Evolutionary conservation across 2,797 vertebrate species (phyloP).

Genomic region (Bradypus variegatus): DNA sequence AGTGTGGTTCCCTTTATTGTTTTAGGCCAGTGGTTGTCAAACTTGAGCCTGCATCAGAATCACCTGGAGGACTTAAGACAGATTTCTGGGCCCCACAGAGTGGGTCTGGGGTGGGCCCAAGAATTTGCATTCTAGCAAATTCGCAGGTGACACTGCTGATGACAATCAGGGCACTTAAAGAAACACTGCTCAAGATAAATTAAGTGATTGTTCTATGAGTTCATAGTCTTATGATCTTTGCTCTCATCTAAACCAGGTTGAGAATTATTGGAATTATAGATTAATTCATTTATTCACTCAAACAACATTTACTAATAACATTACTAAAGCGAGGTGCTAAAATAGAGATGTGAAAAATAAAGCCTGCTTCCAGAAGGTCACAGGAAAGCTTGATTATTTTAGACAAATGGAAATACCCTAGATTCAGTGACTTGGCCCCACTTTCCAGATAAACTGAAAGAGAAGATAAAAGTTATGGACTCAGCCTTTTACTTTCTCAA

Average conservation of each 20-base stretch:
- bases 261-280: background rate
- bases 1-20: background rate
- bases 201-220: background rate
- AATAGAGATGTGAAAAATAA: background rate
- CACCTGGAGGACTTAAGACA: background rate
- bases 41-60: background rate
- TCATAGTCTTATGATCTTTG: background rate
- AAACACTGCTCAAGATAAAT: background rate
- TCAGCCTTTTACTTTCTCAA: background rate
- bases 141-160: background rate
- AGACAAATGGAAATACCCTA: background rate
- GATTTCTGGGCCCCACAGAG: background rate
- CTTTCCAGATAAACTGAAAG: background rate
- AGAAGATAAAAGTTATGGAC: background rate
- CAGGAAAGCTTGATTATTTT: background rate
- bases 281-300: background rate
- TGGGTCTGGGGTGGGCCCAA: background rate
- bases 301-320: background rate
- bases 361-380: background rate
- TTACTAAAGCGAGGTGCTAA: background rate
- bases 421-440: background rate
- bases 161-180: background rate
- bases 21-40: background rate
- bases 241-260: background rate
- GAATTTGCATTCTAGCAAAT: background rate